Evolutionary conservation across 1,140 invertebrate genomes (phyloP), one percentile per base, ranked within the genome.

Genomic region (Heliconius hermathena): DNA sequence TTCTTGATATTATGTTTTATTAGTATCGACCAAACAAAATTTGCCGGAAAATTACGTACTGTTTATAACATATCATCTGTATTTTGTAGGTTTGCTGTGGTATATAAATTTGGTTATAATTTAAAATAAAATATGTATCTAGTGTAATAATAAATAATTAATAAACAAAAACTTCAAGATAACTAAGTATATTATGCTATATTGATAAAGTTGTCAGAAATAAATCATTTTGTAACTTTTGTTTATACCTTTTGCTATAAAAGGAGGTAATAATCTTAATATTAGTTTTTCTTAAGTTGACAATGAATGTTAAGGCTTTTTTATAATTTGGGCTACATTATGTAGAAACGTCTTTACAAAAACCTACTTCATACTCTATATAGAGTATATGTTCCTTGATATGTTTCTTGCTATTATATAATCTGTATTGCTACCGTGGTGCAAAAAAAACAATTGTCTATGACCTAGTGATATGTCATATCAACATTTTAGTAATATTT

Each of bases 401-500:
- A n/a, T 33, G 33, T 33, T 33, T 5, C 33, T 33, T 33, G 33
- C 33, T 54, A 46, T 74, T 60, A 73, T 73, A 29, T 73, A 41
- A 70, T 73, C 52, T 79, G 54, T 70, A 41, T 54, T 75, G 60
- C 26, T 36, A 29, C 9, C 73, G 36, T 74, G 41, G 36, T 71
- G 33, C n/a, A 75, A 73, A 29, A 66, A 75, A 79, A 72, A 57
- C 41, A 71, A 5, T 83, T 85, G 81, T 88, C 80, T 85, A 77
- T 88, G 81, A 79, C 84, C 60, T 80, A 83, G 81, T 88, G 84
- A 88, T 86, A 81, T 92, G 88, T 93, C 92, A 93, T 90, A 92
- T 92, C 88, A 93, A 91, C 83, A 90, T 88, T 89, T 91, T 90
- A 81, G 78, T 82, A 84, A 84, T 89, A 89, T 90, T 90, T 91